Conservation (phyloP, 2,888 invertebrate genomes). For the Drosophila acutilabella region DNA sequence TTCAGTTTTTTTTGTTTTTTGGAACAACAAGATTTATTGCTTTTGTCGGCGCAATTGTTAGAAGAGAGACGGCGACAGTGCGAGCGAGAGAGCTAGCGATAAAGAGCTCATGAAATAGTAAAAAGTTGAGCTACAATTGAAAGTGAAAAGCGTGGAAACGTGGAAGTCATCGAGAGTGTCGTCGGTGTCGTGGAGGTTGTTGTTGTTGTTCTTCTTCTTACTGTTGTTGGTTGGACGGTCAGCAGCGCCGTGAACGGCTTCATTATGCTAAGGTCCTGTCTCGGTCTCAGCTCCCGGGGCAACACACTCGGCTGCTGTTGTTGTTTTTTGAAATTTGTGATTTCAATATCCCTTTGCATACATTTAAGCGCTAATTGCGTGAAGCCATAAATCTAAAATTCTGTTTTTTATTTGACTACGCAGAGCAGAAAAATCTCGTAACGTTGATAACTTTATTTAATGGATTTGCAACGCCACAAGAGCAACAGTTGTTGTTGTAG, state of each 20-base stretch:
- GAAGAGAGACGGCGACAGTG: conserved; percentile 25
- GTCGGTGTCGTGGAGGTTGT: conserved; percentile 32
- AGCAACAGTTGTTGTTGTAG: conserved; percentile 56
- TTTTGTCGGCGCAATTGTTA: conserved; percentile 78
- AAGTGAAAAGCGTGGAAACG: conserved; percentile 83
- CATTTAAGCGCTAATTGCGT: conserved; percentile 82
- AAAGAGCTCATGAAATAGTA: conserved; percentile 62
- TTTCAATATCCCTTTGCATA: conserved; percentile 79
- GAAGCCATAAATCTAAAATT: conserved; percentile 78
- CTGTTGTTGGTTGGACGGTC: conserved; percentile 52
- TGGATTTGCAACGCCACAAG: conserved; percentile 64
- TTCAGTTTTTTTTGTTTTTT: conserved; percentile 40
- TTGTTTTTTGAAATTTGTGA: conserved; percentile 35
- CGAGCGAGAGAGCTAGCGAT: conserved; percentile 25
- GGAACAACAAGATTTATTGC: conserved; percentile 77
- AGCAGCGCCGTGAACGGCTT: conserved; percentile 65
- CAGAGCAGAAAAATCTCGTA: conserved; percentile 9
- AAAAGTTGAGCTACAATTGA: conserved; percentile 80
- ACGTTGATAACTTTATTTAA: conserved; percentile 74
- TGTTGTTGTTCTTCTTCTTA: conserved; percentile 18
- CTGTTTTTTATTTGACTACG: conserved; percentile 61
- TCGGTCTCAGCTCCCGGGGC: conserved; percentile 36
- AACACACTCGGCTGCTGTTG: conserved; percentile 14
- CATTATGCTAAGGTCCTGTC: conserved; percentile 62
- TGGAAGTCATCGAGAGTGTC: conserved; percentile 79